Conservation (phyloP, 2,888 invertebrate species). For the Drosophila nigricruria region DNA sequence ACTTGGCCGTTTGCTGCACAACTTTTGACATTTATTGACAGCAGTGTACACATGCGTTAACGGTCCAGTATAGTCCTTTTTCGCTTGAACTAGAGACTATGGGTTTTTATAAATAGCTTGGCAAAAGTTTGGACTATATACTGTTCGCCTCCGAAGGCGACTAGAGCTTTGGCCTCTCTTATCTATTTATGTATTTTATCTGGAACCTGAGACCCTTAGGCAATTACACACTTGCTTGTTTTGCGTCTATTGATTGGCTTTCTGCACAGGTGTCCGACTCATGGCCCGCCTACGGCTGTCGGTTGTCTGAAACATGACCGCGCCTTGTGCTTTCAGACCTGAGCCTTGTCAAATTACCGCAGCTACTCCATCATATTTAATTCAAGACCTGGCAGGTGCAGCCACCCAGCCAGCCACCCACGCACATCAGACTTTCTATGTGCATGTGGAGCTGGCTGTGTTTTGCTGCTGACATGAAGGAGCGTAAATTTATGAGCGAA, state of each 20-base stretch:
- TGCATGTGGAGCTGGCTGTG: not conserved
- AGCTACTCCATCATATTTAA: constrained; percentile 74
- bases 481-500: constrained; percentile 70
- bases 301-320: constrained; percentile 21
- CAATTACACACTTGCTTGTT: constrained; percentile 33
- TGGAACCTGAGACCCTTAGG: not conserved
- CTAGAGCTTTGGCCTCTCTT: constrained; percentile 2
- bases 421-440: not conserved
- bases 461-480: constrained; percentile 25
- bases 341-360: constrained; percentile 73
- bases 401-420: constrained; percentile 17
- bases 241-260: constrained; percentile 42
- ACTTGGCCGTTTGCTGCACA: constrained; percentile 1
- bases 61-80: not conserved
- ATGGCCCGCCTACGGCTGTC: constrained; percentile 19
- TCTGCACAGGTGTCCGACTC: constrained; percentile 24
- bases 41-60: not conserved
- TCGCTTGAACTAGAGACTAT: not conserved
- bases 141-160: not conserved
- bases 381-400: constrained; percentile 43
- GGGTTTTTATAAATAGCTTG: constrained; percentile 25
- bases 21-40: constrained; percentile 37
- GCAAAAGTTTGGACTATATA: constrained; percentile 5
- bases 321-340: constrained; percentile 27
- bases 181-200: constrained; percentile 23